A percentile compares a stretch with the other conserved stretches of the same genome.
phyloP scores from a whole-genome alignment of 2,113 vertebrate genomes.

The Hippocampus guttulatus region DNA sequence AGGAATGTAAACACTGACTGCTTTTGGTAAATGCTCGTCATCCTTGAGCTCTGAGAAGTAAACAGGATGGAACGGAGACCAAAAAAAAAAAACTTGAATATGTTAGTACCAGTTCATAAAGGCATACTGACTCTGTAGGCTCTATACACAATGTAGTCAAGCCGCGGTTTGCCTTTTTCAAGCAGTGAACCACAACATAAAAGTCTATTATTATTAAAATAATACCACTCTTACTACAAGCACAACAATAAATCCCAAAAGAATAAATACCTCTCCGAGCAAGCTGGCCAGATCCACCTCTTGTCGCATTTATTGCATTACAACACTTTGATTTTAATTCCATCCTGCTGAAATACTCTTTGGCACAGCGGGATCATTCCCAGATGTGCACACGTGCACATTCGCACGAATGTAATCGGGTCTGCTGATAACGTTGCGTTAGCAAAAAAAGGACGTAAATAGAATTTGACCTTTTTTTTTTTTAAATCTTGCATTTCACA shows the following conservation, averaged over 20 bases:
- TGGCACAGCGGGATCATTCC: conserved; percentile 20
- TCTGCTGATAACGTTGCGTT: conserved; percentile 34
- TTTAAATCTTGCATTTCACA: too few relatives aligned
- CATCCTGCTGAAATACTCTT: conserved; percentile 27
- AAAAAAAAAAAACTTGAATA: not conserved
- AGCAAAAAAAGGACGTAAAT: conserved; percentile 1
- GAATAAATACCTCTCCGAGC: not conserved
- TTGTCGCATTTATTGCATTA: not conserved
- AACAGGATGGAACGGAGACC: not conserved
- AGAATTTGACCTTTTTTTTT: not conserved
- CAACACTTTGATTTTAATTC: conserved; percentile 6
- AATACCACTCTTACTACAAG: not conserved
- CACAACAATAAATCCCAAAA: not conserved
- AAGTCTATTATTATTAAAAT: not conserved
- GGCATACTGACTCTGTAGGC: too few relatives aligned
- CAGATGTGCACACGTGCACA: conserved; percentile 25
- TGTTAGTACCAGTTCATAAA: not conserved
- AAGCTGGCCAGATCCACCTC: not conserved
- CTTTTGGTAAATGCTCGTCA: conserved; percentile 5
- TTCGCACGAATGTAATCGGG: conserved; percentile 49
- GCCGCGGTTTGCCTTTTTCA: not conserved
- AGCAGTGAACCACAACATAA: not conserved
- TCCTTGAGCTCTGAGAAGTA: not conserved
- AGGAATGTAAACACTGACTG: conserved; percentile 15
- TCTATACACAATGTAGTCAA: not conserved